Evolutionary conservation across 2,113 vertebrate species (phyloP), one percentile per base, ranked within the genome.

Genomic region (Pelmatolapia mariae): DNA sequence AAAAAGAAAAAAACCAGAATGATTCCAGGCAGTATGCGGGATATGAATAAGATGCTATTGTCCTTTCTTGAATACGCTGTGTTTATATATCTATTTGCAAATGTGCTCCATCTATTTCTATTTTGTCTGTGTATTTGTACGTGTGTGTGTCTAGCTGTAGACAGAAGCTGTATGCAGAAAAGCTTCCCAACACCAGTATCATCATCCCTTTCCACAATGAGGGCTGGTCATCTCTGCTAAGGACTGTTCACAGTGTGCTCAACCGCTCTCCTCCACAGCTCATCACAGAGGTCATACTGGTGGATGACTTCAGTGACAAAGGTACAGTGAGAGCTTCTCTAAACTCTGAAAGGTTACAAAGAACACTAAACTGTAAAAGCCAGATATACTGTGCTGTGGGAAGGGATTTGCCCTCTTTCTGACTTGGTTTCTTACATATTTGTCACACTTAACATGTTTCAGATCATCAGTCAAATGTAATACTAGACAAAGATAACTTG

Each of bases 231-330:
- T 98, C 98, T 2, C 97, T 99, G 31, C 81, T 99, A 85, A 91
- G 98, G 86, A 99, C 98, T 0, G 96, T 99, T 81, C 97, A 98
- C 96, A 98, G 98, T 29, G 96, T 99, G 33, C 97, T 98, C 89
- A 98, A 98, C 96, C 96, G 98, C 63, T 98, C 98, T 1, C 98
- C 98, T 0, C 96, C 97, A 38, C 97, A 96, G 90, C 97, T 99
- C 84, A 97, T 99, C 50, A 97, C 97, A 1, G 98, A 99, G 96
- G 97, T 99, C 89, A 97, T 99, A 47, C 97, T 99, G 11, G 98
- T 99, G 22, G 98, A 99, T 54, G 98, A 99, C 97, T 99, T 97
- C 97, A 99, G 98, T 29, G 98, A 99, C 85, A 94, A 94, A 93
- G 93, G 93, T 94, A 88, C 15, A 78, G 45, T 50, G 15, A 31